Conservation (phyloP, 2,113 vertebrate species). For the Tragelaphus imberbis region DNA sequence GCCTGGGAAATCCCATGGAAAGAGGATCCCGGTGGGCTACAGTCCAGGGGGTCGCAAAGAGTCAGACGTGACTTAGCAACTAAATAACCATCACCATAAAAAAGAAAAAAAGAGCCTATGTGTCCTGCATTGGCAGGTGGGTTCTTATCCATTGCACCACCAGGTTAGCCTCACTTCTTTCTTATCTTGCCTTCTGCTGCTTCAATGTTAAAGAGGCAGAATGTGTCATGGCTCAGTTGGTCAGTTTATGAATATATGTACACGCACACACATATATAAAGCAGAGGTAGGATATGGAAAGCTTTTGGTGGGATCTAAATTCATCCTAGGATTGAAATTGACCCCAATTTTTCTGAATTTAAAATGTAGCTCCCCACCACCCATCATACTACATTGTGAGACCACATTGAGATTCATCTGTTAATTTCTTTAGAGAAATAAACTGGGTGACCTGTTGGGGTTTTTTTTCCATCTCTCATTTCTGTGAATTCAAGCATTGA, state of each 20-base stretch:
- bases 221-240: neutral
- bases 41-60: neutral
- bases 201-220: neutral
- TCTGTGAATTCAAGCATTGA: constrained; percentile 63
- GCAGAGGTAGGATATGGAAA: neutral
- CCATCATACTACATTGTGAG: neutral
- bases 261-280: neutral
- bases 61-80: neutral
- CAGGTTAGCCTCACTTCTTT: neutral
- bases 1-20: neutral
- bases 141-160: neutral
- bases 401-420: neutral
- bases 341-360: neutral
- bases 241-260: neutral
- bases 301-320: neutral
- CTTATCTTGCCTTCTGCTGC: neutral
- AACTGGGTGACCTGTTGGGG: constrained; percentile 6
- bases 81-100: neutral
- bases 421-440: constrained; percentile 35
- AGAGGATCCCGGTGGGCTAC: neutral
- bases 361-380: neutral
- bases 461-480: constrained; percentile 58
- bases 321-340: neutral
- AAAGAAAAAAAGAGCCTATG: neutral
- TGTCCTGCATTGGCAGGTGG: neutral